Conservation (phyloP, 2,797 vertebrate species). For the Thamnophis elegans region DNA sequence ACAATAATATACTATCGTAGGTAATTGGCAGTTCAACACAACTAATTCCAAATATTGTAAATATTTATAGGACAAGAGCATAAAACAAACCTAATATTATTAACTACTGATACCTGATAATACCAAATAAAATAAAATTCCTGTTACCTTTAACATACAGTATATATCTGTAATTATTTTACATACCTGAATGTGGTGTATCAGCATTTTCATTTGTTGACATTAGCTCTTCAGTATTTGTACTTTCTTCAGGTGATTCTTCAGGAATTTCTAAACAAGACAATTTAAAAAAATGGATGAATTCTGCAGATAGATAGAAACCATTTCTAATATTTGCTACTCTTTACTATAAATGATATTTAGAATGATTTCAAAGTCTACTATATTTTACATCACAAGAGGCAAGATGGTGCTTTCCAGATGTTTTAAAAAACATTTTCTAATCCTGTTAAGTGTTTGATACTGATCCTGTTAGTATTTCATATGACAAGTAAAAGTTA, state of each 20-base stretch:
- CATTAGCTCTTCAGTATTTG: constrained; percentile 46
- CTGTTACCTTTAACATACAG: neutral
- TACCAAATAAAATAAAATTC: neutral
- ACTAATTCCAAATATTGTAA: neutral
- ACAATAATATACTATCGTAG: neutral
- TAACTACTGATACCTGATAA: neutral
- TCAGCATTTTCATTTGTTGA: constrained; percentile 49
- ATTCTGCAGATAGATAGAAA: constrained; percentile 14
- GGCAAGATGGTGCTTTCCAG: neutral
- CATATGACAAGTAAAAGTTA: neutral
- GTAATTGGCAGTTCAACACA: neutral
- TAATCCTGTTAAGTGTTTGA: neutral
- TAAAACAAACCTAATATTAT: neutral
- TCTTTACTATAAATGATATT: neutral
- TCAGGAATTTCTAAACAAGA: constrained; percentile 61
- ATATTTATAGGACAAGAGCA: neutral
- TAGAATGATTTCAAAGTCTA: neutral
- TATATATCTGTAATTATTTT: neutral
- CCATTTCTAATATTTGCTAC: neutral
- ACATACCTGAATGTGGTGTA: constrained; percentile 54
- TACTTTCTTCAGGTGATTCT: constrained; percentile 53
- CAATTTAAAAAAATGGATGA: constrained; percentile 22
- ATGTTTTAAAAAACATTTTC: neutral
- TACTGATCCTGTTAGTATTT: neutral
- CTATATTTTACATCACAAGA: neutral